Evolutionary conservation across 2,113 vertebrate genomes (phyloP).

Genomic region (Leucosticte australis): DNA sequence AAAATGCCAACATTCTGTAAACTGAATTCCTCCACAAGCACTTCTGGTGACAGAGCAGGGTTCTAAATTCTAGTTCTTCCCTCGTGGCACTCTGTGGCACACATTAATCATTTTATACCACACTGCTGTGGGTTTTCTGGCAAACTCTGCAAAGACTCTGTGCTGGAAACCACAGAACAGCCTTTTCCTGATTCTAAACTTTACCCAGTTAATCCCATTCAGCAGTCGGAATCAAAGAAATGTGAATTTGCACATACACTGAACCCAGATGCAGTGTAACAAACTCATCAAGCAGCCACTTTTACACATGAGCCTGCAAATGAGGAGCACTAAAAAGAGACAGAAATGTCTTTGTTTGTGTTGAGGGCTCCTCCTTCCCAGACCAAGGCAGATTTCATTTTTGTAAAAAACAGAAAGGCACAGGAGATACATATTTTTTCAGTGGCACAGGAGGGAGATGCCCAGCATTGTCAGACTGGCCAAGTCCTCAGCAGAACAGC

Average conservation of each 20-base stretch:
- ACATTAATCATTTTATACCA: background rate
- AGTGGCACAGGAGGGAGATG: background rate
- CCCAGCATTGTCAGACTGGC: accelerated
- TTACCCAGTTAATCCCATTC: background rate
- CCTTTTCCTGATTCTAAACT: background rate
- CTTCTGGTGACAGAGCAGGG: background rate
- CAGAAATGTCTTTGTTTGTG: background rate
- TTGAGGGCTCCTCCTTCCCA: background rate
- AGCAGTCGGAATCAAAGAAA: background rate
- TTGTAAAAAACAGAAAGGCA: background rate
- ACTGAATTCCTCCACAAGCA: background rate
- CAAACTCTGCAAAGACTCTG: background rate
- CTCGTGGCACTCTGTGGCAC: background rate
- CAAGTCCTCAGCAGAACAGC: background rate
- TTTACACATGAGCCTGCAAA: background rate
- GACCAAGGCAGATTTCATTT: background rate
- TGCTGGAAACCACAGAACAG: background rate
- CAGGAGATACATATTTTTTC: background rate
- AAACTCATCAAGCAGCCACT: background rate
- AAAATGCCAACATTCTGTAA: background rate
- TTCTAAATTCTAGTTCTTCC: background rate
- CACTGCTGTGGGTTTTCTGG: background rate
- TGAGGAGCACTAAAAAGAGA: background rate
- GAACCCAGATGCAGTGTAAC: background rate
- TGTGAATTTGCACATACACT: background rate